Evolutionary conservation across 92 coral and sea anemone genomes (phyloP).

Genomic region (Porites rus): DNA sequence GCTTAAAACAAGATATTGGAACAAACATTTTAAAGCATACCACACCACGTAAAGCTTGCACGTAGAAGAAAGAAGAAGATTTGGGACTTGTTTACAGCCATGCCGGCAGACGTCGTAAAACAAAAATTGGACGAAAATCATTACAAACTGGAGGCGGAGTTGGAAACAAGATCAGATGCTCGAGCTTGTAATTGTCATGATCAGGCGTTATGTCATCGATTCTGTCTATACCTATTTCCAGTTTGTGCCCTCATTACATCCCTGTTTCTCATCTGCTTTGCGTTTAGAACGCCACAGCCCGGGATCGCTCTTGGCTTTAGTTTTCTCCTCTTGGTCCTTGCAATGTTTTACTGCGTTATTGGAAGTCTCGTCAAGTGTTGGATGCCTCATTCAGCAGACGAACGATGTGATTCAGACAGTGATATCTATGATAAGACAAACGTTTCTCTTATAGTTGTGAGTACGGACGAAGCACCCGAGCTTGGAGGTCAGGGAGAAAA

Average conservation of each 20-base stretch:
- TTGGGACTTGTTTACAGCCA: neutral
- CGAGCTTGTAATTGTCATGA: neutral
- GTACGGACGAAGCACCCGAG: neutral
- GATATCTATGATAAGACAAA: constrained; percentile 3
- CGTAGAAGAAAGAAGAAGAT: neutral
- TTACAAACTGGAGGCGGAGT: neutral
- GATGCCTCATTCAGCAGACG: constrained; percentile 16
- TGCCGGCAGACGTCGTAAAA: neutral
- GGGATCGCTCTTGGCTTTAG: constrained; percentile 31
- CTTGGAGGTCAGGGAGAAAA: too few species aligned
- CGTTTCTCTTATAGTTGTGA: neutral
- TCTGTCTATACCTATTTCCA: constrained; percentile 19
- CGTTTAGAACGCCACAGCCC: constrained; percentile 26
- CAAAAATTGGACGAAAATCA: neutral
- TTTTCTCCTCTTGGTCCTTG: constrained; percentile 29
- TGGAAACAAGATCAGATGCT: neutral
- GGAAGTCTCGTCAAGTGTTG: constrained; percentile 25
- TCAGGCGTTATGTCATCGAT: neutral
- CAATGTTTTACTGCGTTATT: constrained; percentile 28
- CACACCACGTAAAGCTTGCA: neutral
- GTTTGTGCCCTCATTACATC: constrained; percentile 8
- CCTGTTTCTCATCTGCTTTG: constrained; percentile 16
- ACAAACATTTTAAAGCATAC: neutral
- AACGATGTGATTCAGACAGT: neutral
- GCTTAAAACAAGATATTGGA: constrained; percentile 5